Evolutionary conservation across 2,113 vertebrate genomes (phyloP).

Genomic region (Passer montanus): DNA sequence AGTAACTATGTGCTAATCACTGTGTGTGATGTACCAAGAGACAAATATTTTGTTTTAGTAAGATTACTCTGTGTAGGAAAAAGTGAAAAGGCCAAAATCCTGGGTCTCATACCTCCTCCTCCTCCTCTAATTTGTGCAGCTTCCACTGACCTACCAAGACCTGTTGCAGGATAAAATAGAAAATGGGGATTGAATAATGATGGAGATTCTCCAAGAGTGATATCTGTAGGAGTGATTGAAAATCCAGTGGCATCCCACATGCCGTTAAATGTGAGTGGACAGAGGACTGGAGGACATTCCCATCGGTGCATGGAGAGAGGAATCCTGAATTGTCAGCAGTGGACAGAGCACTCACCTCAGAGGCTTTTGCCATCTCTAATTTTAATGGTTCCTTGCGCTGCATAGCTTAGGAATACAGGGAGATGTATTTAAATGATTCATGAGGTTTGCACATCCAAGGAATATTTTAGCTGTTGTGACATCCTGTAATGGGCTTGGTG

Average conservation of each 20-base stretch:
- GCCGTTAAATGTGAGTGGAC: not conserved
- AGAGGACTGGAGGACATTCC: not conserved
- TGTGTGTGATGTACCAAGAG: not conserved
- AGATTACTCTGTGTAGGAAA: rapidly evolving
- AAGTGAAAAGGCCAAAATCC: not conserved
- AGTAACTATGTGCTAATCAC: not conserved
- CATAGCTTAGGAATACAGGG: not conserved
- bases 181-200: not conserved
- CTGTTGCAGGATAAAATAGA: not conserved
- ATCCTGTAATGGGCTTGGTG: not conserved
- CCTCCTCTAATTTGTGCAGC: not conserved
- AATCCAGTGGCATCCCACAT: not conserved
- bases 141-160: not conserved
- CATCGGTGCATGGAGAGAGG: rapidly evolving
- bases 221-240: not conserved
- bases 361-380: not conserved
- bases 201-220: not conserved
- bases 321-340: not conserved
- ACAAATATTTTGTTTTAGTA: not conserved
- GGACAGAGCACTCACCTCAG: not conserved
- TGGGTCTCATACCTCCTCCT: not conserved
- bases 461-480: not conserved
- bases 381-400: not conserved
- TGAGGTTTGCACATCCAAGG: not conserved
- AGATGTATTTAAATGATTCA: not conserved